Base-by-base conservation (phyloP, 2,888 invertebrate genomes). In the Pollenia angustigena region DNA sequence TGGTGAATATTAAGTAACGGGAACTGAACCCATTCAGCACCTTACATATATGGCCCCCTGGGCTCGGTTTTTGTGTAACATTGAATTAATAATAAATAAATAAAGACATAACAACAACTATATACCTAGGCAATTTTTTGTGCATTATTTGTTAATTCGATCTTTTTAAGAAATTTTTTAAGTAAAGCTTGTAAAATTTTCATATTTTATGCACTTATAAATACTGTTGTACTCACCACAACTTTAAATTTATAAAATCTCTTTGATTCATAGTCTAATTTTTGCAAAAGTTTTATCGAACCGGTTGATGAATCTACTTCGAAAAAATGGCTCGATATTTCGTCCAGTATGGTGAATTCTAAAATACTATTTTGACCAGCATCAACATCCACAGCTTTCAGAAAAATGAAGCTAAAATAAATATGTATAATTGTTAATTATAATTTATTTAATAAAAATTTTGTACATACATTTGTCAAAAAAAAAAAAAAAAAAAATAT, bases 271-370 rank as follows among this genome's bases (percentile, higher is more conserved):
- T 97, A 96, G 94, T 99, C 98, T 88, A 98, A 94, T 10, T 95
- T 93, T 89, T 95, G 95, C 46, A 96, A 95, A 1, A 97, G 96
- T 89, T 96, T 95, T 88, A 99, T 96, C 56, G 98, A 97, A 76
- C 98, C 98, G 4, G 98, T 98, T 89, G 96, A 96, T 66, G 97
- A 95, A 93, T 98, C 98, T 87, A 98, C 96, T 91, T 96, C 96
- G 93, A 98, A 98, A 91, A 95, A 96, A 89, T 95, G 95, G 87
- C 96, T 95, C 1, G 97, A 97, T 86, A 95, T 94, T 76, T 96
- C 96, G 92, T 98, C 97, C 79, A 97, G 94, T 88, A 99, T 97
- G 92, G 97, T 96, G 93, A 96, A 99, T 90, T 96, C 95, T 83
- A 99, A 94, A 89, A 97, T 95, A 42, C 97, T 96, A 94, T 99